Base-by-base conservation (phyloP, 2,113 vertebrate genomes). In the Neotoma lepida region DNA sequence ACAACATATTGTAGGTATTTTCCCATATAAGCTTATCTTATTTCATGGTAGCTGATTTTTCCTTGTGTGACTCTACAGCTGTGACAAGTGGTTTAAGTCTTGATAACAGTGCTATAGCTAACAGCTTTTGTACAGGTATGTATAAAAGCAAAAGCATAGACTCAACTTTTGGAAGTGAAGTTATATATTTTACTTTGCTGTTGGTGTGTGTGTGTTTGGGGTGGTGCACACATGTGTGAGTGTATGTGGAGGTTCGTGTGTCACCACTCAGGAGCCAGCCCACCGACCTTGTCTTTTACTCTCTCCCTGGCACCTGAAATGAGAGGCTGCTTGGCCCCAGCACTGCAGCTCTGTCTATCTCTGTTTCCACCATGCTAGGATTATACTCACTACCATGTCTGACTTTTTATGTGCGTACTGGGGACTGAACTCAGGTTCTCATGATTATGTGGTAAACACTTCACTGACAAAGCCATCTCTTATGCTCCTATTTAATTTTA, bases 21-120 rank as follows among this genome's bases (percentile, higher is more conserved):
- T 88, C 92, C 46, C 54, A 35, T 49, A 18, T 88, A 92, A 96
- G 78, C 8, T 24, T 68, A 49, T 30, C 24, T 91, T 63, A 93
- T 91, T 90, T 56, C 80, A n/a, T n/a, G 80, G 6, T 56, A 94
- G 24, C 44, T 88, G n/a, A 39, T 39, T 82, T 89, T 86, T 26
- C 13, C 41, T 71, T 88, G 2, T 90, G 35, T 68, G 17, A 46
- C 41, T 66, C 4, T 73, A 58, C 22, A 33, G n/a, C 64, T 71
- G 49, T 12, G 86, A 89, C 24, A 39, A 71, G 14, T 86, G 73
- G 89, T 82, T 89, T 91, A 76, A 81, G 33, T 86, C 74, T 63
- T 76, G 64, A 28, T 54, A 70, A 44, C 15, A 77, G 24, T n/a
- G 6, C 10, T 82, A 46, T 12, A 51, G 41, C 15, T 35, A 87